Percentiles rank a stretch among this genome's conserved stretches.
Conservation (phyloP, 2,113 vertebrate species). For the Xyrauchen texanus region DNA sequence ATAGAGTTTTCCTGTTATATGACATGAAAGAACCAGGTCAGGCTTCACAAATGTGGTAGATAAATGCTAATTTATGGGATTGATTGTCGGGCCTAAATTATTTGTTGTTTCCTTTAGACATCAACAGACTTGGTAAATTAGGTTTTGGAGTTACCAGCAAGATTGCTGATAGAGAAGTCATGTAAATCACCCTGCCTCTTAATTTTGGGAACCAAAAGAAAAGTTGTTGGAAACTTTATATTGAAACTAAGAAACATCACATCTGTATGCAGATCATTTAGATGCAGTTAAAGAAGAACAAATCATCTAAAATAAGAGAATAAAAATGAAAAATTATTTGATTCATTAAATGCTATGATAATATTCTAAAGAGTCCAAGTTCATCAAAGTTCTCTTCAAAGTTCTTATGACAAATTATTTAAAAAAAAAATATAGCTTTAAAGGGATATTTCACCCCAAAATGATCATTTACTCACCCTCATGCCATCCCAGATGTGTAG, state of each 20-base stretch:
- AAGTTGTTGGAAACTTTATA: not conserved
- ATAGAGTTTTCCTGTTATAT: constrained; percentile 19
- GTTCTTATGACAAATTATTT: no score
- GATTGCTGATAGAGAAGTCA: not conserved
- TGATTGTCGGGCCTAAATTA: constrained; percentile 39
- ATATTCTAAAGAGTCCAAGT: no score
- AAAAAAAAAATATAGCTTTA: no score
- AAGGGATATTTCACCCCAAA: no score
- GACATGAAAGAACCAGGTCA: constrained; percentile 17
- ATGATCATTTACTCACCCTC: no score
- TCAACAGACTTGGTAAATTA: constrained; percentile 37
- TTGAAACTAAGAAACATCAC: no score
- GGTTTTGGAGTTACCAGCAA: constrained; percentile 29
- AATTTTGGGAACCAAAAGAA: not conserved
- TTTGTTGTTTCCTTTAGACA: constrained; percentile 32
- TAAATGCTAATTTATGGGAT: constrained; percentile 36
- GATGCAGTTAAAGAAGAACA: not conserved
- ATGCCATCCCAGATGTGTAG: no score
- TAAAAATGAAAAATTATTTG: no score
- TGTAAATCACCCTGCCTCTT: constrained; percentile 7
- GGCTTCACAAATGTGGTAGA: constrained; percentile 37
- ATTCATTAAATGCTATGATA: no score
- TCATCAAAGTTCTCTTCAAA: no score
- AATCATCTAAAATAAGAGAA: not conserved
- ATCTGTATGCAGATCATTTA: not conserved